These are phyloP conservation scores for Ptychochromis oligacanthus DNA, from an alignment of 2,113 vertebrate species.

Conservation along the genomic window DNA sequence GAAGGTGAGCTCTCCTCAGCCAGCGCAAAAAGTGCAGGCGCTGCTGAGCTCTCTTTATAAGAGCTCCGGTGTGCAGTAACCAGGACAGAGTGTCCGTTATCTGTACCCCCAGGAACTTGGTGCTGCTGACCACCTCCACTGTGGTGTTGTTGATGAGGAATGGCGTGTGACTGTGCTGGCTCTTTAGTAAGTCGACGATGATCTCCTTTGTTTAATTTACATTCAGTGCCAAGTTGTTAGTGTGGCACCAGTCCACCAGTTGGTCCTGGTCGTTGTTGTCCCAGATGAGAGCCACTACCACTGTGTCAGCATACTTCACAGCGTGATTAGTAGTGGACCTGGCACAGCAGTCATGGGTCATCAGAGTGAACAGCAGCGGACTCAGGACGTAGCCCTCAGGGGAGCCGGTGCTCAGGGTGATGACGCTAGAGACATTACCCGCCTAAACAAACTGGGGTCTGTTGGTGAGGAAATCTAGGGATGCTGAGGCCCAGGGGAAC, in stretches of 20 bases:
- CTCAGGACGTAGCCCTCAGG: background rate
- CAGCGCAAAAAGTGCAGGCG: background rate
- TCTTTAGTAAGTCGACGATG: background rate
- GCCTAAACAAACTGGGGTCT: background rate
- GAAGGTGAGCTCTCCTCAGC: no score
- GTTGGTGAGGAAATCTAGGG: background rate
- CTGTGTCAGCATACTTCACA: background rate
- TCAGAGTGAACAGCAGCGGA: background rate
- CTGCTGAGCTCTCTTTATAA: background rate
- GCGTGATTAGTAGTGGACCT: background rate
- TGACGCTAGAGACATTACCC: background rate
- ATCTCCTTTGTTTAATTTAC: background rate
- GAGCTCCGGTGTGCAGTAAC: background rate
- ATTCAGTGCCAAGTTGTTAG: background rate
- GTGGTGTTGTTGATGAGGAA: no score
- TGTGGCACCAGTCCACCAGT: background rate
- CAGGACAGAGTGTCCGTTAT: background rate
- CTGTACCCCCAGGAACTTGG: no score
- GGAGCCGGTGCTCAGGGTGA: background rate
- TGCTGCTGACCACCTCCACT: no score
- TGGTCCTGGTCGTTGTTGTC: background rate
- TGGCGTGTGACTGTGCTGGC: background rate
- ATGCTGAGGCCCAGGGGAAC: background rate
- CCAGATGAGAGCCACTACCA: background rate
- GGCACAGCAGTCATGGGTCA: no score